Base-by-base conservation (phyloP, 2,888 invertebrate species). In the Neria commutata region DNA sequence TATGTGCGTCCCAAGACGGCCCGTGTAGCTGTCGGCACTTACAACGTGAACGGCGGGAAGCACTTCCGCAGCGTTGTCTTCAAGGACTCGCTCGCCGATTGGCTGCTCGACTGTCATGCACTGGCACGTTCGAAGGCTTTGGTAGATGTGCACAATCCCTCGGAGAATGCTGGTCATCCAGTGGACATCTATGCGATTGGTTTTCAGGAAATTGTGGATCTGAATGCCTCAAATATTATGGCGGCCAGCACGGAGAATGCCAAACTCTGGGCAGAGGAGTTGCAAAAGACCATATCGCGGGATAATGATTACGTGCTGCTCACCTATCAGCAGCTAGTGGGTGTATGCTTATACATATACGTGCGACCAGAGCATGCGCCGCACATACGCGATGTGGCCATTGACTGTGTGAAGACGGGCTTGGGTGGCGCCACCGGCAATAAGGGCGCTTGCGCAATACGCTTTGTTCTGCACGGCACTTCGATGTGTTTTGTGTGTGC, bases 1-100 rank as follows among this genome's bases (percentile, higher is more conserved):
- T 80, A 74, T 60, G 76, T 79, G 0, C 86, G 86, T 54, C 86
- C 89, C 2, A 84, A 87, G 56, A 86, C 86, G 64, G 84, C 95
- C 21, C 86, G 94, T 23, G 87, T 98, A 4, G 91, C 93, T 51
- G 89, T 95, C 54, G 98, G 96, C 16, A 99, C 99, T 1, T 99
- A 98, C 84, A 99, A 99, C 83, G 98, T 99, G 0, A 99, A 99
- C 83, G 99, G 99, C 40, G 99, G 99, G 2, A 98, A 97, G 83
- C 97, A 98, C 83, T 98, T 99, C 76, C 88, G 96, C 67, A 97
- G 95, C 81, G 91, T 99, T 55, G 98, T 94, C 25, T 95, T 94
- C 79, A 96, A 95, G 81, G 92, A 94, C 79, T 89, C 93, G 1
- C 81, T 95, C 34, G 86, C 92, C 14, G 94, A 95, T 82, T 95